A percentile compares a stretch with the other conserved stretches of the same genome.
phyloP scores from a whole-genome alignment of 2,113 vertebrate species.

The Rhinichthys klamathensis region DNA sequence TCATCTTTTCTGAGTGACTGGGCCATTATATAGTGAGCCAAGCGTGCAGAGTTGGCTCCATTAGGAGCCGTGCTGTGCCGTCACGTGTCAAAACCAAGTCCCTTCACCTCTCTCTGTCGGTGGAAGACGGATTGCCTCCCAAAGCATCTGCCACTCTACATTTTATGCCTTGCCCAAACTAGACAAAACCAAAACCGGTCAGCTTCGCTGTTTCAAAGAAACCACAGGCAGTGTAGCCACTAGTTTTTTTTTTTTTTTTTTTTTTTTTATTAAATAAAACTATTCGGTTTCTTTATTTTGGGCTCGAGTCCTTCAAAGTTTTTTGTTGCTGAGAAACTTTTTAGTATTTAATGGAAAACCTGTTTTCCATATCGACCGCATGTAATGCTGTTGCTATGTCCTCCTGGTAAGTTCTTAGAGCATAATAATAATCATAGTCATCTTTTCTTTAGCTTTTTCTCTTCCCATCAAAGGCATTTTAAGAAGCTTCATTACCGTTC shows the following conservation, averaged over 20 bases:
- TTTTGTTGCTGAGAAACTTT: not conserved
- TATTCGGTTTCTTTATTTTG: conserved; percentile 10
- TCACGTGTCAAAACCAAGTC: conserved; percentile 51
- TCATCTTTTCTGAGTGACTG: conserved; percentile 67
- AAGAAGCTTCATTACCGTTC: not conserved
- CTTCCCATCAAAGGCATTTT: not conserved
- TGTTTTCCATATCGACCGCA: not conserved
- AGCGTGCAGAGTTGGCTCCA: conserved; percentile 60
- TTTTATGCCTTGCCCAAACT: conserved; percentile 47
- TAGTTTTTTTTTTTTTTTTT: not conserved
- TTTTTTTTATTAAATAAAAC: not conserved
- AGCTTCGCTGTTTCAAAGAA: conserved; percentile 15
- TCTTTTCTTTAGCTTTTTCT: not conserved
- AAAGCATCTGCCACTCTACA: conserved; percentile 53
- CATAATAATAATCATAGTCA: not conserved
- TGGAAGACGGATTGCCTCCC: conserved; percentile 67
- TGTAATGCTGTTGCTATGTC: not conserved
- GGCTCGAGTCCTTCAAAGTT: not conserved
- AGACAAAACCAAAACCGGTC: conserved; percentile 37
- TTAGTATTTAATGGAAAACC: not conserved
- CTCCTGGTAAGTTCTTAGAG: not conserved
- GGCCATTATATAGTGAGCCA: conserved; percentile 51
- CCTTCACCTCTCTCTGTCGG: conserved; percentile 62
- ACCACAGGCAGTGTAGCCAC: not conserved
- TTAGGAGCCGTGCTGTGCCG: conserved; percentile 59